These are phyloP conservation scores for Drosophila limbata DNA, from an alignment of 2,888 invertebrate species.

Conservation along the genomic window DNA sequence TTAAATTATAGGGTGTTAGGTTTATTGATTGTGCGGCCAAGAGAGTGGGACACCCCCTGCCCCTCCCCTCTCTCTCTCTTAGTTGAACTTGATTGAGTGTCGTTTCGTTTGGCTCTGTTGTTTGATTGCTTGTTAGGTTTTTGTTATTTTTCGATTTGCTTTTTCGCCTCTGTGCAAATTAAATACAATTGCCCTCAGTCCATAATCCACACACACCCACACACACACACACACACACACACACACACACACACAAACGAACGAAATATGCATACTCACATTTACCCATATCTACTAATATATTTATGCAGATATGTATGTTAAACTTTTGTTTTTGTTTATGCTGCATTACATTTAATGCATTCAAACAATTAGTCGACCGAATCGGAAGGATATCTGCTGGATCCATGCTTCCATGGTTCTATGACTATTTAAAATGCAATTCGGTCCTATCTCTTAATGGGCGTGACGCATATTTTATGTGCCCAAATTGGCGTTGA, in stretches of 20 bases:
- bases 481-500: conserved; percentile 42
- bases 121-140: conserved; percentile 67
- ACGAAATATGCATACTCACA: not conserved
- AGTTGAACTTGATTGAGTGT: conserved; percentile 48
- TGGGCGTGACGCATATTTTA: conserved; percentile 60
- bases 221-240: not conserved
- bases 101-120: conserved; percentile 37
- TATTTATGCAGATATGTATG: conserved; percentile 19
- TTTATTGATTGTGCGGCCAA: conserved; percentile 72
- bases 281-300: conserved; percentile 6
- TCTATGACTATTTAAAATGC: conserved; percentile 32
- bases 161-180: conserved; percentile 58
- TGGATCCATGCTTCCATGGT: conserved; percentile 2
- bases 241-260: too few species aligned
- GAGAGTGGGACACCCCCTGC: not conserved
- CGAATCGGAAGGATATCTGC: conserved; percentile 17
- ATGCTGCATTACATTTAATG: conserved; percentile 59
- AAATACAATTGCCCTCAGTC: conserved; percentile 63
- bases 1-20: conserved; percentile 81
- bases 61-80: not conserved
- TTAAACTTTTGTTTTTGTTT: conserved; percentile 37
- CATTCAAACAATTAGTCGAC: conserved; percentile 63
- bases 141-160: conserved; percentile 72
- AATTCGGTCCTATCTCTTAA: conserved; percentile 40
- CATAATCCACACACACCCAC: conserved; percentile 3